A percentile compares a stretch with the other conserved stretches of the same genome.
Evolutionary conservation across 2,888 invertebrate genomes (phyloP).

Genomic region (Drosophila cognata): DNA sequence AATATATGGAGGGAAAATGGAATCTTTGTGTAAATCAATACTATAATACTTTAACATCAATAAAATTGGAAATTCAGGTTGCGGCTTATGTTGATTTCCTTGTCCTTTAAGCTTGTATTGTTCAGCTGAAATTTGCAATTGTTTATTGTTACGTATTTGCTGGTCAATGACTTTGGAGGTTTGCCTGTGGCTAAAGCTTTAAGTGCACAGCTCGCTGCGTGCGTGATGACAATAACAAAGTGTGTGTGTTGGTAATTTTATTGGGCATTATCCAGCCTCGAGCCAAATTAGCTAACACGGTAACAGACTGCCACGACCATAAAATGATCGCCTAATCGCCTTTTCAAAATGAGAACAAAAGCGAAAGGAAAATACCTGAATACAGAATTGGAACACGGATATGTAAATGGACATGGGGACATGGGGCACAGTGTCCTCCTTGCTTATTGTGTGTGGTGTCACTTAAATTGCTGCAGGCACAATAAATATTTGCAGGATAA

Average conservation of each 20-base stretch:
- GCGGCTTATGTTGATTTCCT: background rate
- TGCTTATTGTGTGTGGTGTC: slow-evolving; percentile 23
- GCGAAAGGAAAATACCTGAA: slow-evolving; percentile 18
- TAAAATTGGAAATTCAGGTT: background rate
- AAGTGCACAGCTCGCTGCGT: slow-evolving; percentile 7
- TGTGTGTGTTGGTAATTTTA: slow-evolving; percentile 46
- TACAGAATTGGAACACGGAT: slow-evolving; percentile 18
- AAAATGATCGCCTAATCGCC: slow-evolving; percentile 51
- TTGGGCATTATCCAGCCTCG: slow-evolving; percentile 44
- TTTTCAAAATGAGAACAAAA: slow-evolving; percentile 32
- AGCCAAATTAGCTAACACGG: slow-evolving; percentile 46
- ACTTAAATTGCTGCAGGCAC: slow-evolving; percentile 62
- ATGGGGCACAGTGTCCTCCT: slow-evolving; percentile 14
- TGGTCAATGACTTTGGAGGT: slow-evolving; percentile 21
- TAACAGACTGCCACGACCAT: slow-evolving; percentile 33
- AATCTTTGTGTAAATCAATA: background rate
- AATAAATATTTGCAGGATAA: slow-evolving; percentile 59
- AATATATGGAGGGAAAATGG: background rate
- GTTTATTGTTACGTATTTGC: slow-evolving; percentile 4
- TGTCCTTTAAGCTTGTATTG: background rate
- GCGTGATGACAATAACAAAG: slow-evolving; percentile 38
- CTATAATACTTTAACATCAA: background rate
- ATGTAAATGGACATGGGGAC: slow-evolving; percentile 27
- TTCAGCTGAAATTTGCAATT: slow-evolving; percentile 4
- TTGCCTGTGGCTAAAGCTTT: slow-evolving; percentile 5